A percentile compares a stretch with the other conserved stretches of the same genome.
phyloP scores from a whole-genome alignment of 2,888 invertebrate species.

The Periphyllus acericola region DNA sequence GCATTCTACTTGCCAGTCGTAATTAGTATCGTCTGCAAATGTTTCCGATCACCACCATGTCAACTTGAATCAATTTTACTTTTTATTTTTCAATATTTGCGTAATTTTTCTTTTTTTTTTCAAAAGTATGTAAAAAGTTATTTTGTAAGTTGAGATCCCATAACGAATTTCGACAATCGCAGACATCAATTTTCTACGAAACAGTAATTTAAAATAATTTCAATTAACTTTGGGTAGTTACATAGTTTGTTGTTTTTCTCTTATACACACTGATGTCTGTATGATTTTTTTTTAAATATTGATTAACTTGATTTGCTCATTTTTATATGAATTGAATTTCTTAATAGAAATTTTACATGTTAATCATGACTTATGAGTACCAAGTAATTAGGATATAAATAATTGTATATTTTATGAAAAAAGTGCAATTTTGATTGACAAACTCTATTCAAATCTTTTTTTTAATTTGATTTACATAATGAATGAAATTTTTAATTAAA shows the following conservation, averaged over 20 bases:
- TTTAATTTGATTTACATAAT: background rate
- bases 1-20: background rate
- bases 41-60: background rate
- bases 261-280: background rate
- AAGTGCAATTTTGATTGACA: too few relatives aligned
- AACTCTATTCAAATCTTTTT: background rate
- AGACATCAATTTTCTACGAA: background rate
- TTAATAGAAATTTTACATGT: background rate
- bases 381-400: too few relatives aligned
- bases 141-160: background rate
- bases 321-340: background rate
- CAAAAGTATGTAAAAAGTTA: background rate
- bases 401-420: too few relatives aligned
- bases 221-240: background rate
- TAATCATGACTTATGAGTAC: too few relatives aligned
- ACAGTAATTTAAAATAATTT: background rate
- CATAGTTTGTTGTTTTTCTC: background rate
- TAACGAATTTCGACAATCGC: background rate
- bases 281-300: background rate
- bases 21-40: background rate
- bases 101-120: background rate
- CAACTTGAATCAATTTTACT: background rate
- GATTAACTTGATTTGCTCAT: background rate
- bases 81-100: background rate
- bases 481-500: conserved; percentile 38